Evolutionary conservation across 2,113 vertebrate genomes (phyloP), one percentile per base, ranked within the genome.

Genomic region (Lophochroa leadbeateri): DNA sequence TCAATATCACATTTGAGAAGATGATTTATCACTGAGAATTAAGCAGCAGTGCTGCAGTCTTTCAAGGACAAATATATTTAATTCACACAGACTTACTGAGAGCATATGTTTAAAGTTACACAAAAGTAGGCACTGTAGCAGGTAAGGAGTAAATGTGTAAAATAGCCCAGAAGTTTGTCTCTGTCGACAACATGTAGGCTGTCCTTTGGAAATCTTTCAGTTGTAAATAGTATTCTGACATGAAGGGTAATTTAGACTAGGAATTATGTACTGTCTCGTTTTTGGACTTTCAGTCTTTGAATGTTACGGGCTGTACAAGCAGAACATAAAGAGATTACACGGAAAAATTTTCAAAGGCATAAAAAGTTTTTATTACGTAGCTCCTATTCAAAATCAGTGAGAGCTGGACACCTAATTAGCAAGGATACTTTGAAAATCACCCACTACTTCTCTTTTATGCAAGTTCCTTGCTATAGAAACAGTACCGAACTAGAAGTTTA

Each of bases 341-440:
- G 29, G 29, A 82, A 70, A 69, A 60, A 76, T 82, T 91, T 95
- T 94, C 93, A 96, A 95, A 91, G 70, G 57, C 57, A 69, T 23
- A 18, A 61, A 33, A 63, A 87, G 53, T 87, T 95, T 74, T 92
- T 92, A 89, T 67, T 53, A 79, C 65, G 49, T 28, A 80, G 70
- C 57, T 89, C 31, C 65, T 50, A 82, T 91, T 87, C 83, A 78
- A 60, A 94, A 91, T 91, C 91, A 89, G 50, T 79, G 91, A 82
- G 52, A 76, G 35, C 60, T 84, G 91, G 89, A 83, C 72, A 84
- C 43, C 69, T 96, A 96, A 96, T 96, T 95, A 94, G 52, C 67
- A 64, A 27, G 49, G 58, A 20, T 79, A 47, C 77, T 91, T 96
- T 83, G 88, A 93, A 96, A 90, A 90, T 58, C 44, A 84, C 64